These are phyloP conservation scores for Hippocampus comes DNA, from an alignment of 2,113 vertebrate genomes.

Conservation along the genomic window DNA sequence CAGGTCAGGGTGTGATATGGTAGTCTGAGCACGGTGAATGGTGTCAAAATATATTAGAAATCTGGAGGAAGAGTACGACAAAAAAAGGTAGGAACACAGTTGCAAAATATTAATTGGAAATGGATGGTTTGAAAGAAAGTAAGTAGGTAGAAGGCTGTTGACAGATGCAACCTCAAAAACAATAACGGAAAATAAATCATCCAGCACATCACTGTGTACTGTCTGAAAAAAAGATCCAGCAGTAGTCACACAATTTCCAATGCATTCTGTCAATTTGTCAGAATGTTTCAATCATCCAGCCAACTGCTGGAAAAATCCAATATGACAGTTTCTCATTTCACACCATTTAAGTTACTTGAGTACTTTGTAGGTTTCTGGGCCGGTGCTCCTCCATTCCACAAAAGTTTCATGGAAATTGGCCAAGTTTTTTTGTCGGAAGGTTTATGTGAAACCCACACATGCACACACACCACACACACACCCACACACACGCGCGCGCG, in stretches of 20 bases:
- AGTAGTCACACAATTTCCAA: neutral
- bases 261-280: neutral
- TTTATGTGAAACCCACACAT: neutral
- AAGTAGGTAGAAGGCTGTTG: neutral
- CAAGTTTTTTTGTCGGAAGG: neutral
- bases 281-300: neutral
- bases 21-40: slow-evolving; percentile 15
- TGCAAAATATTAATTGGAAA: neutral
- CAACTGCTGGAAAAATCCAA: neutral
- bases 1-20: slow-evolving; percentile 4
- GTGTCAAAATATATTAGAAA: slow-evolving; percentile 14
- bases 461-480: neutral
- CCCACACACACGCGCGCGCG: too few species aligned
- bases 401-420: neutral
- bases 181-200: neutral
- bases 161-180: neutral
- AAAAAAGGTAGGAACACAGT: neutral
- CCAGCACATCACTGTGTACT: neutral
- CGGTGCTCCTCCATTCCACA: neutral
- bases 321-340: neutral
- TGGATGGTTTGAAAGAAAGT: neutral
- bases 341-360: neutral
- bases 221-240: neutral
- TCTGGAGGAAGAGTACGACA: neutral
- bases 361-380: neutral